These are phyloP conservation scores for Ptychoptera contaminata DNA, from an alignment of 2,888 invertebrate genomes.

Conservation along the genomic window DNA sequence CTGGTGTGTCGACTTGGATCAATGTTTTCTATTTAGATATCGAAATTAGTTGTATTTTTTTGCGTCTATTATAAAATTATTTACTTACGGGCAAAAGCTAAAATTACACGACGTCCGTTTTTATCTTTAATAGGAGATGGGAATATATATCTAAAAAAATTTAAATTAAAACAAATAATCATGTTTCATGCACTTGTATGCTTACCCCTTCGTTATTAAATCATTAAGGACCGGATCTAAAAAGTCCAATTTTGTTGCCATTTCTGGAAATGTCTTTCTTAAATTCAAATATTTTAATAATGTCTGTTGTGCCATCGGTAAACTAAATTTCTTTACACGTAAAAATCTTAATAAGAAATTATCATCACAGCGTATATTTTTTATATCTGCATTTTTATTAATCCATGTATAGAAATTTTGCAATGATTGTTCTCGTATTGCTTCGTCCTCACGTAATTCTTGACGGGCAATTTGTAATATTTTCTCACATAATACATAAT, in stretches of 20 bases:
- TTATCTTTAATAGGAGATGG: conserved; percentile 58
- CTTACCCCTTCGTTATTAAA: conserved; percentile 48
- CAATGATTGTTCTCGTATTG: conserved; percentile 44
- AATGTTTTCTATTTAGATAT: conserved; percentile 38
- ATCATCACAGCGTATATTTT: conserved; percentile 52
- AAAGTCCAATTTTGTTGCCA: conserved; percentile 48
- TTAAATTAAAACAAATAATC: conserved; percentile 3
- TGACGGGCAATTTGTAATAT: conserved; percentile 39
- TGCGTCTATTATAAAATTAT: background rate
- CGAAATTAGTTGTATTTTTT: background rate
- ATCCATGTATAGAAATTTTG: conserved; percentile 54
- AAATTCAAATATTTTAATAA: conserved; percentile 63
- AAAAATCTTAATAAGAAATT: conserved; percentile 58
- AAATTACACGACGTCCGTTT: conserved; percentile 55
- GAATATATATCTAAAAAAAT: conserved; percentile 45
- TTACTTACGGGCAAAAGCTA: conserved; percentile 26
- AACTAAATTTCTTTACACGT: conserved; percentile 60
- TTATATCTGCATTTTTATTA: conserved; percentile 48
- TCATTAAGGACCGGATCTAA: conserved; percentile 42
- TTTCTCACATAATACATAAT: conserved; percentile 12
- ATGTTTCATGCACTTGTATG: background rate
- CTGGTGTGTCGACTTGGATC: conserved; percentile 49
- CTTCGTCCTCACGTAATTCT: conserved; percentile 55
- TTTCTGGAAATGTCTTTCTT: conserved; percentile 48
- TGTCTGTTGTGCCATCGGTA: conserved; percentile 63